phyloP scores from a whole-genome alignment of 2,888 invertebrate genomes.

The Caenorhabditis macrosperma region DNA sequence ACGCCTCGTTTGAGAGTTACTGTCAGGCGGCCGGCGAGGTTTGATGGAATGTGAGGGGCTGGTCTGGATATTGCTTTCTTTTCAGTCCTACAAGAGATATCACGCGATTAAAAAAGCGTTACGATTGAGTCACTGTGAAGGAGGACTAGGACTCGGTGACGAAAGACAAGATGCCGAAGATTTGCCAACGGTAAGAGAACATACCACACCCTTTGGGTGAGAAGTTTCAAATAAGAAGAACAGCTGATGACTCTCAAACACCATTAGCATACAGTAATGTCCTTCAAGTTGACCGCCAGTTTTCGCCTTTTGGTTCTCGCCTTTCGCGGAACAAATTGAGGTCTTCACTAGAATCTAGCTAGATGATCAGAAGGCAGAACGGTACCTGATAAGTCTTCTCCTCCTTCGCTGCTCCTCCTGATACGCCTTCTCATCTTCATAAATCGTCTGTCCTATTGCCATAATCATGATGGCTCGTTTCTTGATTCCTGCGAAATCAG shows the following conservation, averaged over 20 bases:
- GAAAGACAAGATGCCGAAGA: slow-evolving; percentile 71
- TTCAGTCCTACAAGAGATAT: slow-evolving; percentile 76
- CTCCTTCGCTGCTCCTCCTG: slow-evolving; percentile 34
- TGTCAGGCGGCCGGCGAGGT: slow-evolving; percentile 81
- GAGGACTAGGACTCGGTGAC: slow-evolving; percentile 45
- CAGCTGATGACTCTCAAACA: background rate
- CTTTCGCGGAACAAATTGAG: background rate
- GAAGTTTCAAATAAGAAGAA: no score
- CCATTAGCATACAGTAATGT: background rate
- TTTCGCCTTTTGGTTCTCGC: background rate
- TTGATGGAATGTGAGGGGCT: background rate
- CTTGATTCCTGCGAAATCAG: background rate
- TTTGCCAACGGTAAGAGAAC: slow-evolving; percentile 68
- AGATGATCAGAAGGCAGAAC: slow-evolving; percentile 12
- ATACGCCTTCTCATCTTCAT: slow-evolving; percentile 51
- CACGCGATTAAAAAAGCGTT: slow-evolving; percentile 72
- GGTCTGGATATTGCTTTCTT: background rate
- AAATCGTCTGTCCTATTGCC: slow-evolving; percentile 57
- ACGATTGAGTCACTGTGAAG: slow-evolving; percentile 50
- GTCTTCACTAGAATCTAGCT: background rate
- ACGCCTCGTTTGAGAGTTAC: slow-evolving; percentile 90
- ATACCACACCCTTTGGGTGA: no score
- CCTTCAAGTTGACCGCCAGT: background rate
- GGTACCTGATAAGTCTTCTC: slow-evolving; percentile 9
- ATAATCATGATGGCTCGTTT: slow-evolving; percentile 48